A percentile compares a stretch with the other conserved stretches of the same genome.
Evolutionary conservation across 30 jellyfish, hydroid and myxozoan species (phyloP).

Genomic region (Nemopilema nomurai): DNA sequence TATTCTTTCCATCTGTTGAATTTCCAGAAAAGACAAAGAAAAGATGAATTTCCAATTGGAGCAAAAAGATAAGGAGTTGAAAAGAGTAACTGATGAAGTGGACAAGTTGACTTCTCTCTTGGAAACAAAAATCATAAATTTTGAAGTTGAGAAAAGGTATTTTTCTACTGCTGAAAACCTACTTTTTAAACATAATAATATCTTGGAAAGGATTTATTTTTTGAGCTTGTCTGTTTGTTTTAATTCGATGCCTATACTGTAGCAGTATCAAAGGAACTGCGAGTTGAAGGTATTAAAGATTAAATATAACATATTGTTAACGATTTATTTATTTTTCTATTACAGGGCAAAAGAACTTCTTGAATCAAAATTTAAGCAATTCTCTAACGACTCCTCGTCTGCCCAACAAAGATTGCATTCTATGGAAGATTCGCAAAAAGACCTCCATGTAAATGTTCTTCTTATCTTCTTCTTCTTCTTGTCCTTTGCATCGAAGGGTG

Average conservation of each 20-base stretch:
- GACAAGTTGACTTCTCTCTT: slow-evolving; percentile 16
- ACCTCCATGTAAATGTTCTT: slow-evolving; percentile 36
- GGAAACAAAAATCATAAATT: slow-evolving; percentile 55
- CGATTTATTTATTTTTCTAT: neutral
- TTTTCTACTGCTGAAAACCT: neutral
- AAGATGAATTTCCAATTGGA: slow-evolving; percentile 45
- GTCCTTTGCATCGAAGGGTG: neutral
- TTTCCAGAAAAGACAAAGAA: slow-evolving; percentile 57
- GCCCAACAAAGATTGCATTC: slow-evolving; percentile 50
- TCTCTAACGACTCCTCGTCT: slow-evolving; percentile 22
- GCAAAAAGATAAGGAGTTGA: slow-evolving; percentile 58
- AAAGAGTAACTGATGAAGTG: slow-evolving; percentile 45
- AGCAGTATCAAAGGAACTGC: neutral
- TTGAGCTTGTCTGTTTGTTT: too few relatives aligned
- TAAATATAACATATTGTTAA: too few relatives aligned
- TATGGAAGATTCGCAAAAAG: slow-evolving; percentile 56
- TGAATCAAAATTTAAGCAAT: slow-evolving; percentile 49
- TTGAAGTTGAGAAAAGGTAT: slow-evolving; percentile 71
- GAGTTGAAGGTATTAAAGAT: neutral
- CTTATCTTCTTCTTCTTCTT: neutral
- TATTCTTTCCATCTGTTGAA: too few relatives aligned
- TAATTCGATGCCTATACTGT: too few relatives aligned
- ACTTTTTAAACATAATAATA: too few relatives aligned
- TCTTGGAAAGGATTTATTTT: too few relatives aligned
- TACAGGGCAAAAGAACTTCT: slow-evolving; percentile 60